phyloP scores from a whole-genome alignment of 2,888 invertebrate genomes.

The Cylloceria caligata region DNA sequence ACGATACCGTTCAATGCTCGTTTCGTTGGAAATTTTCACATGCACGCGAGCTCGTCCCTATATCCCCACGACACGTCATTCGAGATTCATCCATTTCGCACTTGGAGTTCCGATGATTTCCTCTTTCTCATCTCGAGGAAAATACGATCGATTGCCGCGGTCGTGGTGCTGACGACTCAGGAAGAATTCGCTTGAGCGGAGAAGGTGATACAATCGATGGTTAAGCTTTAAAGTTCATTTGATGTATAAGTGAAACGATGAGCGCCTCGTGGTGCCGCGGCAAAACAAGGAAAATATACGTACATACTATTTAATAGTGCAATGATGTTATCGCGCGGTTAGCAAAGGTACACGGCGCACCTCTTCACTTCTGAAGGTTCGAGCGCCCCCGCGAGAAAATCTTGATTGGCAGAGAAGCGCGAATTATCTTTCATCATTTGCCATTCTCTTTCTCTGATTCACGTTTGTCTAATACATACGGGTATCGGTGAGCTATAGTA shows the following conservation, averaged over 20 bases:
- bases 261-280: constrained; percentile 33
- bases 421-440: constrained; percentile 68
- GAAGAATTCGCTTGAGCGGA: neutral
- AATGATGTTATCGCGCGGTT: constrained; percentile 38
- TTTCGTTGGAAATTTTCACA: constrained; percentile 43
- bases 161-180: constrained; percentile 15
- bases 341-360: constrained; percentile 39
- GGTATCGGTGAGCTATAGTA: neutral
- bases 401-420: constrained; percentile 48
- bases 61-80: constrained; percentile 48
- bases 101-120: constrained; percentile 14
- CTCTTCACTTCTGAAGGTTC: constrained; percentile 10
- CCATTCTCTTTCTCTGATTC: constrained; percentile 67
- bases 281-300: constrained; percentile 22
- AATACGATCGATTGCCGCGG: neutral
- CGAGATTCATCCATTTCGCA: constrained; percentile 32
- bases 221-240: constrained; percentile 53
- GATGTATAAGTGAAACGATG: constrained; percentile 58
- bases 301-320: neutral
- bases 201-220: constrained; percentile 39
- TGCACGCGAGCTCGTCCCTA: constrained; percentile 58
- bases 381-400: constrained; percentile 62
- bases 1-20: constrained; percentile 49
- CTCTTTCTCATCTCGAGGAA: neutral
- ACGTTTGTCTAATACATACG: constrained; percentile 36